A percentile compares a stretch with the other conserved stretches of the same genome.
phyloP scores from a whole-genome alignment of 2,888 invertebrate genomes.

The Arge pagana region DNA sequence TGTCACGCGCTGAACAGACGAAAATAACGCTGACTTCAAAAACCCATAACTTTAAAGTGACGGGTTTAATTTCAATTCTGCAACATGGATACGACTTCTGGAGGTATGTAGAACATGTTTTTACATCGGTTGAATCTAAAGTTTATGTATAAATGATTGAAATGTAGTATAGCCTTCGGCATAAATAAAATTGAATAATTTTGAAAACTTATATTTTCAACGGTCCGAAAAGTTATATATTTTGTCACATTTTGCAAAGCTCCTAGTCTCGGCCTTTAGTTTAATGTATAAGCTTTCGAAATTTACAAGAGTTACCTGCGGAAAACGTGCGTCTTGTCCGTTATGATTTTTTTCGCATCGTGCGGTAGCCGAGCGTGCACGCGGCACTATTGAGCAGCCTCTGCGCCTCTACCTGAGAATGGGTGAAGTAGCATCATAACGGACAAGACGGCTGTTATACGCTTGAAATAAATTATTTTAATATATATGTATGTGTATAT shows the following conservation, averaged over 20 bases:
- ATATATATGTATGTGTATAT: too few species aligned
- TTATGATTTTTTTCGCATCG: too few species aligned
- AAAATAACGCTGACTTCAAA: too few species aligned
- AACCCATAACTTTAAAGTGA: too few species aligned
- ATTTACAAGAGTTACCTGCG: slow-evolving; percentile 13
- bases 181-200: slow-evolving; percentile 14
- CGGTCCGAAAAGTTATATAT: slow-evolving; percentile 14
- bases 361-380: too few species aligned
- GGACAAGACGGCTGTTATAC: slow-evolving; percentile 14
- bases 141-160: slow-evolving; percentile 14
- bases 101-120: slow-evolving; percentile 14
- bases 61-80: slow-evolving; percentile 13
- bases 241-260: slow-evolving; percentile 14
- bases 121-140: slow-evolving; percentile 14
- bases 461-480: too few species aligned
- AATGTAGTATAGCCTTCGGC: slow-evolving; percentile 13
- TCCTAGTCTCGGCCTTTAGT: slow-evolving; percentile 14
- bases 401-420: too few species aligned
- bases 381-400: too few species aligned
- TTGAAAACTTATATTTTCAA: slow-evolving; percentile 13
- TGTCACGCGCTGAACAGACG: too few species aligned
- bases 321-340: slow-evolving; percentile 14
- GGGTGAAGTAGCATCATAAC: too few species aligned
- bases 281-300: slow-evolving; percentile 14
- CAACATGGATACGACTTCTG: slow-evolving; percentile 13